Evolutionary conservation across 2,113 vertebrate species (phyloP).

Genomic region (Holacanthus passer): DNA sequence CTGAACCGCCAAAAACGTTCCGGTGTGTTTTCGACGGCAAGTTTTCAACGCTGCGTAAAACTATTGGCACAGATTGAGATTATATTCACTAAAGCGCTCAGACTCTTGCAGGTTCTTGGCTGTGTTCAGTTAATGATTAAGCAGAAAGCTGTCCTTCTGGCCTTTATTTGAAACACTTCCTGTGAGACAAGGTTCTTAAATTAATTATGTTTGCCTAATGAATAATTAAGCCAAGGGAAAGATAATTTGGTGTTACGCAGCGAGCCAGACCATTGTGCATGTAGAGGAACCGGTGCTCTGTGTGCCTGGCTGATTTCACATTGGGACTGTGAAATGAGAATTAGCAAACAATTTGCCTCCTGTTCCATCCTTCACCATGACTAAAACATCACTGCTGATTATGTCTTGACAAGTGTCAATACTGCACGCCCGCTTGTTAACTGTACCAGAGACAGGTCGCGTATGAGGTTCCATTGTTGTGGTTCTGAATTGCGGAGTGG

Average conservation of each 20-base stretch:
- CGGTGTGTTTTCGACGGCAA: slow-evolving; percentile 4
- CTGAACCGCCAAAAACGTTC: not conserved
- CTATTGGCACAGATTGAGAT: slow-evolving; percentile 32
- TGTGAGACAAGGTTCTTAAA: slow-evolving; percentile 80
- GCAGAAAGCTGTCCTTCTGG: slow-evolving; percentile 77
- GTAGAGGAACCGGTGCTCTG: slow-evolving; percentile 65
- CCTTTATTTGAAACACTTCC: slow-evolving; percentile 82
- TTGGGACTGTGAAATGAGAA: slow-evolving; percentile 81
- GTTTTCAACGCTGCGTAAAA: not conserved
- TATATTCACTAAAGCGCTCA: slow-evolving; percentile 41
- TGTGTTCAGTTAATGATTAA: slow-evolving; percentile 72
- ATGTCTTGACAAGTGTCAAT: slow-evolving; percentile 79
- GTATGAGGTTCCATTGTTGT: slow-evolving; percentile 44
- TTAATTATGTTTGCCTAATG: slow-evolving; percentile 85
- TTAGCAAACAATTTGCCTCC: slow-evolving; percentile 81
- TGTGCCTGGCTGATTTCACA: slow-evolving; percentile 77
- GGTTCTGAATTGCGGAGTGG: slow-evolving; percentile 38
- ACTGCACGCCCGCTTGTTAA: slow-evolving; percentile 66
- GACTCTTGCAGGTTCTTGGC: slow-evolving; percentile 57
- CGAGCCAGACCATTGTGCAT: slow-evolving; percentile 77
- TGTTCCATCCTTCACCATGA: slow-evolving; percentile 73
- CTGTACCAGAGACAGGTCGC: slow-evolving; percentile 53
- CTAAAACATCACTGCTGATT: slow-evolving; percentile 79
- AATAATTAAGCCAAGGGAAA: slow-evolving; percentile 84
- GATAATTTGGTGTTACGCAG: slow-evolving; percentile 80